These are phyloP conservation scores for Synergus japonicus DNA, from an alignment of 2,888 invertebrate species.

Conservation along the genomic window DNA sequence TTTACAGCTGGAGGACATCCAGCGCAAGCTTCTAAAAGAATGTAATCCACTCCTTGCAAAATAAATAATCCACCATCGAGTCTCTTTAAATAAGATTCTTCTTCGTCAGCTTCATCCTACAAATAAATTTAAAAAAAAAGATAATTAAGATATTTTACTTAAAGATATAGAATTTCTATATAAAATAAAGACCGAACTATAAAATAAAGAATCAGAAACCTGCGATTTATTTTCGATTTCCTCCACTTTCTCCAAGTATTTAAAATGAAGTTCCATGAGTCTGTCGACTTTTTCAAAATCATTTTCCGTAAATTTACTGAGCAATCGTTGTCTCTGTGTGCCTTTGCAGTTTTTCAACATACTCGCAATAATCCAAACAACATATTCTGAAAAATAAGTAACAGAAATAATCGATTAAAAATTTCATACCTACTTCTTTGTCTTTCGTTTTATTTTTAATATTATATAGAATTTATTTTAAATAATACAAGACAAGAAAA, in stretches of 20 bases:
- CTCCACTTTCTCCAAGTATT: slow-evolving; percentile 96
- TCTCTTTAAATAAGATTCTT: slow-evolving; percentile 91
- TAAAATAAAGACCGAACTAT: background rate
- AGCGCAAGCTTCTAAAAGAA: slow-evolving; percentile 87
- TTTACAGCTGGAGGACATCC: slow-evolving; percentile 87
- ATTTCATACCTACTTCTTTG: background rate
- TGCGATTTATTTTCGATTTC: slow-evolving; percentile 84
- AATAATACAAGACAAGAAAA: background rate
- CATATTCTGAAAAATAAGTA: slow-evolving; percentile 84
- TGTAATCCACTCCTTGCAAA: slow-evolving; percentile 95
- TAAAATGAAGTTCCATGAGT: slow-evolving; percentile 96
- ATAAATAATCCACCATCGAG: slow-evolving; percentile 97
- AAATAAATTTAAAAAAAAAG: slow-evolving; percentile 27
- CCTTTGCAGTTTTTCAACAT: slow-evolving; percentile 96
- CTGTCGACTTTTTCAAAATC: slow-evolving; percentile 99
- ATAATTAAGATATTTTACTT: slow-evolving; percentile 54
- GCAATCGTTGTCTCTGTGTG: slow-evolving; percentile 91
- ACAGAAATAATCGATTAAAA: background rate
- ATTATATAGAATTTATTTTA: slow-evolving; percentile 4
- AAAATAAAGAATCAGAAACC: slow-evolving; percentile 75
- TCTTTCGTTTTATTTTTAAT: background rate
- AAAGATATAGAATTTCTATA: background rate
- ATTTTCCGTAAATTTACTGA: slow-evolving; percentile 98
- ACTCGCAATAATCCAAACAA: slow-evolving; percentile 94
- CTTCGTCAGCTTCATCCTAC: slow-evolving; percentile 87